Evolutionary conservation across 2,113 vertebrate species (phyloP).

Genomic region (Nanorana parkeri): DNA sequence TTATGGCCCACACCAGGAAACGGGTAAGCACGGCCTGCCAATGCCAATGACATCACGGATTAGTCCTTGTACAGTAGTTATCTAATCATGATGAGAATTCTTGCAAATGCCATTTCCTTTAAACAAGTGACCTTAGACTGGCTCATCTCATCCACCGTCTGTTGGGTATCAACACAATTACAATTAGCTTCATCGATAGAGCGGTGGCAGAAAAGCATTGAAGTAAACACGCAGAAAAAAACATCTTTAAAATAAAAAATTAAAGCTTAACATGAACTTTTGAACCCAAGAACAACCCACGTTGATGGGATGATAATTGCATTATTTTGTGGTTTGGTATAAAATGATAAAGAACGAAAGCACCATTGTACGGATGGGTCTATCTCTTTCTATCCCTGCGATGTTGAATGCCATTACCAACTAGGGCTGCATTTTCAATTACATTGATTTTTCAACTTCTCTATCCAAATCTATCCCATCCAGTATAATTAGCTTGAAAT

Average conservation of each 20-base stretch:
- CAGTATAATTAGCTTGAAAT: conserved; percentile 50
- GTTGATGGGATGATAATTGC: conserved; percentile 39
- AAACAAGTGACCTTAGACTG: conserved; percentile 26
- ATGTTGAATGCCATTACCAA: conserved; percentile 1
- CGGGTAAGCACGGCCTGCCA: not conserved
- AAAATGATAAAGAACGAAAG: not conserved
- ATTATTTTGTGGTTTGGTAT: conserved; percentile 21
- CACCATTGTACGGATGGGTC: not conserved
- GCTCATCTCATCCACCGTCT: conserved; percentile 3
- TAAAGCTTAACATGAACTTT: conserved; percentile 37
- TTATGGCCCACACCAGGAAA: not conserved
- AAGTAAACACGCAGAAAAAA: no score
- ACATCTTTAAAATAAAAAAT: not conserved
- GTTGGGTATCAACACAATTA: conserved; percentile 43
- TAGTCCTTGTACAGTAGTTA: not conserved
- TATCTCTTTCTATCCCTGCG: not conserved
- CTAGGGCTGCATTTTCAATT: conserved; percentile 46
- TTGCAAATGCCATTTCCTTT: not conserved
- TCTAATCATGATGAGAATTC: conserved; percentile 13
- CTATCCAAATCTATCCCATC: conserved; percentile 42
- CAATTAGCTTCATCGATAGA: conserved; percentile 19
- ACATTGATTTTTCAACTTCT: conserved; percentile 50
- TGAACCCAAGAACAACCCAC: conserved; percentile 24
- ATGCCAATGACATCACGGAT: not conserved
- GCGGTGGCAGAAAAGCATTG: not conserved